Percentiles rank a stretch among this genome's conserved stretches.
These are phyloP conservation scores for Luehdorfia chinensis DNA, from an alignment of 1,140 invertebrate genomes.

Conservation along the genomic window DNA sequence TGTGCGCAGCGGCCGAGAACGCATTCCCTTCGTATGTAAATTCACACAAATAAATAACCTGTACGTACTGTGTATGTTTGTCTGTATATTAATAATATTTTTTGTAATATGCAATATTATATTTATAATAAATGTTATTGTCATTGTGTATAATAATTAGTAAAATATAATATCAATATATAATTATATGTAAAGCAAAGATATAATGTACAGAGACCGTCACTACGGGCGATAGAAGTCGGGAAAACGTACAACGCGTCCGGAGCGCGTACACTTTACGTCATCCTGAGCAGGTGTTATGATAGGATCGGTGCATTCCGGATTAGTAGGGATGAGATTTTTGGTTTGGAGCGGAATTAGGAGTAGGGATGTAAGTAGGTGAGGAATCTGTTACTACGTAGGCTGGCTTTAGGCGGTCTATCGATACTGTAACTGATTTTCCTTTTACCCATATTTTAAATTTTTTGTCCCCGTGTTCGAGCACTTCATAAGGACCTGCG, in stretches of 20 bases:
- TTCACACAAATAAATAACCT: too few relatives aligned
- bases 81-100: too few relatives aligned
- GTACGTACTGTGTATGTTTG: too few relatives aligned
- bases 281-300: background rate
- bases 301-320: background rate
- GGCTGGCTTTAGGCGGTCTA: slow-evolving; percentile 12
- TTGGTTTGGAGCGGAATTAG: background rate
- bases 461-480: slow-evolving; percentile 6
- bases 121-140: too few relatives aligned
- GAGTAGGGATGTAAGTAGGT: background rate
- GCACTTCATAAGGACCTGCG: slow-evolving; percentile 8
- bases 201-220: too few relatives aligned
- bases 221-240: background rate
- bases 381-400: background rate
- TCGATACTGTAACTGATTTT: slow-evolving; percentile 13
- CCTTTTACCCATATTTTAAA: slow-evolving; percentile 9
- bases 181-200: too few relatives aligned
- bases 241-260: background rate
- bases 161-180: too few relatives aligned
- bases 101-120: too few relatives aligned
- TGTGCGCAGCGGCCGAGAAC: too few relatives aligned
- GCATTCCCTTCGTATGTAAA: too few relatives aligned
- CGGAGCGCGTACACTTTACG: background rate
- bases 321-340: too few relatives aligned
- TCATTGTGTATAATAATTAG: too few relatives aligned